Evolutionary conservation across 2,888 invertebrate genomes (phyloP), one percentile per base, ranked within the genome.

Genomic region (Eulithis prunata): DNA sequence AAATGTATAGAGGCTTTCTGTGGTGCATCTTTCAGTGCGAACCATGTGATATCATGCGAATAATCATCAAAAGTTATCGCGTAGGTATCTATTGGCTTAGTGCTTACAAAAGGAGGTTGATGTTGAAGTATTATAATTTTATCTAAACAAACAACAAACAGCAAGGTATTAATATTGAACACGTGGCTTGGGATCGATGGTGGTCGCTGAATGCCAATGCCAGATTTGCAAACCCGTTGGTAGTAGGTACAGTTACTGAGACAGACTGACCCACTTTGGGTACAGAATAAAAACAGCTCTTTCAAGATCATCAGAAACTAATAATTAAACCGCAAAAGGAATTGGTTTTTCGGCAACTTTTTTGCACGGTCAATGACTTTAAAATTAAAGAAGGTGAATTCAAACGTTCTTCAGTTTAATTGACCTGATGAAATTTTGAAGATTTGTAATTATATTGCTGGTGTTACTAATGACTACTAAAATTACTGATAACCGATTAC

Each of bases 161-260:
- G 52, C 10, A 46, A 53, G 32, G 3, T 14, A 63, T 63, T 47
- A 49, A 58, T 64, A 59, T 59, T 71, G 49, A 71, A 69, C 69
- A 69, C 68, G 73, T 60, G 62, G 57, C 64, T 66, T 60, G 71
- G 66, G 72, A 67, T 66, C 73, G 59, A 72, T 68, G 66, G 71
- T 66, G 70, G 75, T 76, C 77, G 79, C 84, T 61, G 90, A 90
- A 89, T 91, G 87, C 85, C 89, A 90, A 90, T 89, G 88, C 85
- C 88, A 86, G 77, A 90, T 90, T 90, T 88, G 87, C 88, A 90
- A 91, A 87, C 89, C 79, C 76, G 87, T 49, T 86, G 83, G 66
- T 59, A 45, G 46, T 41, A 14, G 72, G 4, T 86, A 87, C 89
- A 83, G 88, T 88, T 88, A 88, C 76, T 71, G 69, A 81, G 79